Evolutionary conservation across 2,797 vertebrate species (phyloP), one percentile per base, ranked within the genome.

Genomic region (Aratinga solstitialis): DNA sequence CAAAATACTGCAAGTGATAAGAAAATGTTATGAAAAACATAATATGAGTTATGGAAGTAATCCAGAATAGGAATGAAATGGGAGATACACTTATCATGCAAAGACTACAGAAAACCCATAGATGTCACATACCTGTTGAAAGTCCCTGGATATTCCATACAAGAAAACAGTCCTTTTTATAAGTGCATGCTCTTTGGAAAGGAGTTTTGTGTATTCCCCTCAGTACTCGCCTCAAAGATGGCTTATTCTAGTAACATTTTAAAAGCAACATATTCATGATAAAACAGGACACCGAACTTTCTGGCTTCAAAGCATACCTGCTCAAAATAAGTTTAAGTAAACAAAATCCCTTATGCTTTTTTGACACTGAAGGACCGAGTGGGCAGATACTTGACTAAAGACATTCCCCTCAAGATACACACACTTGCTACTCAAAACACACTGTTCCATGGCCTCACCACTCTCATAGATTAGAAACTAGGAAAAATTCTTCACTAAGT

Each of bases 1-100:
- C 75, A 27, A 79, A 90, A 54, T 17, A 77, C 29, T 50, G 17
- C 48, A 76, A 83, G 10, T 3, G 10, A 63, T n/a, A 63, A 86
- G 69, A 85, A 36, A 1, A 13, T 24, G 56, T 61, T 27, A 66
- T 36, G 32, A 38, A 59, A 83, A 48, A 3, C 5, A 2, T 7
- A 82, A 29, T 1, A 74, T 22, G 12, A 69, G 4, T 19, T 50
- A 48, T 13, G 4, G 9, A 92, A 67, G 16, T 17, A 53, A 71
- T 9, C 23, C 1, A 2, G 11, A 23, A 68, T 21, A 47, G 45
- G 23, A 75, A 79, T 29, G 13, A 76, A 65, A 1, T 0, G 0
- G 3, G 5, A 73, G 19, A 68, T 3, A 30, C 0, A 27, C 10
- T 63, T 88, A 40, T 30, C 88, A 69, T 56, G 8, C 6, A 32